phyloP scores from a whole-genome alignment of 2,888 invertebrate species.

The Gnatocerus cornutus region DNA sequence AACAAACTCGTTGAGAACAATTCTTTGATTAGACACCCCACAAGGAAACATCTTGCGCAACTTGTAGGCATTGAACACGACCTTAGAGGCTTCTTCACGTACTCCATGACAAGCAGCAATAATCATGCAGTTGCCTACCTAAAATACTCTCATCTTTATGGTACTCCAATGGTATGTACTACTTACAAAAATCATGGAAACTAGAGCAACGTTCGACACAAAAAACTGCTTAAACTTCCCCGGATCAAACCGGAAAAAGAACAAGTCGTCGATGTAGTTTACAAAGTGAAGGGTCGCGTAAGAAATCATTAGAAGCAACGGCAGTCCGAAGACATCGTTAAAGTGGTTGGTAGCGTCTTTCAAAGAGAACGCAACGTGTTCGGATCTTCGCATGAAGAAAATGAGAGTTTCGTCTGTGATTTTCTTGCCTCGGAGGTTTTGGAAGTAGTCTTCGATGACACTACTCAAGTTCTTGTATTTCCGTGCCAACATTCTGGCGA shows the following conservation, averaged over 20 bases:
- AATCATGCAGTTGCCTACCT: conserved; percentile 1
- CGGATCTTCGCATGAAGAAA: conserved; percentile 6
- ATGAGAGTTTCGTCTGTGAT: not conserved
- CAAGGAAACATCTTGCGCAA: not conserved
- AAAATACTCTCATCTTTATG: not conserved
- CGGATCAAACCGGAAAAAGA: conserved; percentile 21
- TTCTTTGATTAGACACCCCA: not conserved
- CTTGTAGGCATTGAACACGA: not conserved
- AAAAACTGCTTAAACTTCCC: conserved; percentile 2
- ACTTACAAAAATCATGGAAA: conserved; percentile 22
- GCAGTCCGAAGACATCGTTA: conserved; percentile 18
- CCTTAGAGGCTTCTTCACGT: not conserved
- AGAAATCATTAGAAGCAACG: conserved; percentile 8
- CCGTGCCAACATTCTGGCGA: not conserved
- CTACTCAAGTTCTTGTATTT: not conserved
- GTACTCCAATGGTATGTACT: not conserved
- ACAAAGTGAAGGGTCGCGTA: conserved; percentile 16
- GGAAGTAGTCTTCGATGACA: not conserved
- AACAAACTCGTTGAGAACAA: conserved; percentile 2
- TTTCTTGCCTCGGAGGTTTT: not conserved
- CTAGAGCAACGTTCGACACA: conserved; percentile 8
- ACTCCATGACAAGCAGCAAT: conserved; percentile 13
- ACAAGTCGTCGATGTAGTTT: conserved; percentile 24
- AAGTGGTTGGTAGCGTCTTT: conserved; percentile 11
- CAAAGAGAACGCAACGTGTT: not conserved